phyloP scores from a whole-genome alignment of 2,888 invertebrate species.

The Cecidostiba fungosa region DNA sequence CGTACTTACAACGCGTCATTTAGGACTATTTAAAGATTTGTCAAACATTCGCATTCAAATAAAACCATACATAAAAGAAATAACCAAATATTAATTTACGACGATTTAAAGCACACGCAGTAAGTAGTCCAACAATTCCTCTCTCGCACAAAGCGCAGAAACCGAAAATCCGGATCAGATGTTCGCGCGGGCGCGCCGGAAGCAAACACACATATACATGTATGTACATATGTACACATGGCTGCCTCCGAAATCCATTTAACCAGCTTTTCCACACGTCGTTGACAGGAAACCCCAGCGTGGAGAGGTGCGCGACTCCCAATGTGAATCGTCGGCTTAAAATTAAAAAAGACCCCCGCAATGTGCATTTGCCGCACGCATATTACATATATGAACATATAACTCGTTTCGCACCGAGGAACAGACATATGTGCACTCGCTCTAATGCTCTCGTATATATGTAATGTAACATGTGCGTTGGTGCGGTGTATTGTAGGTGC shows the following conservation, averaged over 20 bases:
- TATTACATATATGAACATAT: too few species aligned
- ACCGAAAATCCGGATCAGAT: not conserved
- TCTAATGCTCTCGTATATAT: too few species aligned
- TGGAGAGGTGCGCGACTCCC: not conserved
- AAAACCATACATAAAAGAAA: not conserved
- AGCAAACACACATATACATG: not conserved
- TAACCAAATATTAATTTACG: not conserved
- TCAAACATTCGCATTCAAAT: not conserved
- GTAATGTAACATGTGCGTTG: too few species aligned
- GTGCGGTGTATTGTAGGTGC: too few species aligned
- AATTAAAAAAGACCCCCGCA: not conserved
- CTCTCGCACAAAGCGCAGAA: not conserved
- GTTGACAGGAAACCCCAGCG: not conserved
- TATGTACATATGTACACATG: not conserved
- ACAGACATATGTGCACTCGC: too few species aligned
- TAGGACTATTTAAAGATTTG: not conserved
- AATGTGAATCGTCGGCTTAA: not conserved
- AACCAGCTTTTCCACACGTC: not conserved
- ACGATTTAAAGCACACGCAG: too few species aligned
- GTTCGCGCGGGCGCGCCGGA: not conserved
- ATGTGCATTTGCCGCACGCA: too few species aligned
- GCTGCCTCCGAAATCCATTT: not conserved
- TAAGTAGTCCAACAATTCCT: not conserved
- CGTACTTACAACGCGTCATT: not conserved
- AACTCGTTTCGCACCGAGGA: too few species aligned